Evolutionary conservation across 2,113 vertebrate genomes (phyloP).

Genomic region (Antigone vipio): DNA sequence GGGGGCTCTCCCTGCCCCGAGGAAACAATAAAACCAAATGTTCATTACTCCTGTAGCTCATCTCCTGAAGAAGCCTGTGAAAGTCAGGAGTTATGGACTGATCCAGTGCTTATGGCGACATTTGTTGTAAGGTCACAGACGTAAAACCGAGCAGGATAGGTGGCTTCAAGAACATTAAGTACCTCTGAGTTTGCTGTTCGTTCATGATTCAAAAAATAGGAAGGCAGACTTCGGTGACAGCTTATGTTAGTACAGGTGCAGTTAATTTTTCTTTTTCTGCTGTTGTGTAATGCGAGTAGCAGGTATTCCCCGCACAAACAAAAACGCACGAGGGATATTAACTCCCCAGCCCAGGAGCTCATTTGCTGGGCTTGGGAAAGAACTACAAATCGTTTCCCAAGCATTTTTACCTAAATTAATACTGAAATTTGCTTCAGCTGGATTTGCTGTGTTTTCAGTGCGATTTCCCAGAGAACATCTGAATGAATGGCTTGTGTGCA

Average conservation of each 20-base stretch:
- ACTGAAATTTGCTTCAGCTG: background rate
- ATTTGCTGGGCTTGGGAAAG: background rate
- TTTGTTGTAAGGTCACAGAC: background rate
- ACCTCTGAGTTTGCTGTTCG: background rate
- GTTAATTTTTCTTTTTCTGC: background rate
- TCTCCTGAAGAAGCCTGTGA: background rate
- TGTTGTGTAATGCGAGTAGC: background rate
- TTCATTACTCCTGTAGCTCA: background rate
- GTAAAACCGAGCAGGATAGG: background rate
- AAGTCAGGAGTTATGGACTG: background rate
- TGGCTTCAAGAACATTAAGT: background rate
- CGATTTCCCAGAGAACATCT: background rate
- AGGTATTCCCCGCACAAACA: background rate
- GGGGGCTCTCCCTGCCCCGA: background rate
- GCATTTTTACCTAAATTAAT: background rate
- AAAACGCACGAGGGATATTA: background rate
- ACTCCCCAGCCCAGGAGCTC: background rate
- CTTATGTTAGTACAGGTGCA: background rate
- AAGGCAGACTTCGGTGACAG: background rate
- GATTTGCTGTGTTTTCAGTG: background rate
- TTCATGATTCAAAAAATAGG: background rate
- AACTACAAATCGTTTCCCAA: background rate
- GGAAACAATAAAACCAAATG: background rate
- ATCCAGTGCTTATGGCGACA: background rate
- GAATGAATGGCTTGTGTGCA: background rate